Evolutionary conservation across 2,888 invertebrate species (phyloP), one percentile per base, ranked within the genome.

Genomic region (Embidobia sp.): DNA sequence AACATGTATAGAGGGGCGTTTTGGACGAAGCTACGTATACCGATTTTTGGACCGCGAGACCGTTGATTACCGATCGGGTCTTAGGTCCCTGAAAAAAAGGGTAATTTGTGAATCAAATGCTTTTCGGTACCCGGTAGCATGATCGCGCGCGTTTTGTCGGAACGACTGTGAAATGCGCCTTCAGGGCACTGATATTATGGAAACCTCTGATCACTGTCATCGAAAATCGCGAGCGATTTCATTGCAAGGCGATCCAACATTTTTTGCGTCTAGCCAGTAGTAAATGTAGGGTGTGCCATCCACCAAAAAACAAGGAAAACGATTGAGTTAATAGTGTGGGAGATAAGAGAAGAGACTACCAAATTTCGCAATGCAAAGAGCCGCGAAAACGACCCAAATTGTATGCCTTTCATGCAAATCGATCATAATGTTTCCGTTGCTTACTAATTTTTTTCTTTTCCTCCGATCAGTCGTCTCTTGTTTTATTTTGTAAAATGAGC

Each of bases 251-350:
- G 82, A 82, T 84, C 85, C 86, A 84, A 86, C 84, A 86, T 89
- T 89, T 89, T 89, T 88, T 86, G 83, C 85, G 89, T 89, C 89
- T 89, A 89, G 89, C 87, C 88, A 81, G 84, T 85, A 85, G 87
- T 89, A 89, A 89, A 85, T 89, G 86, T 85, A 82, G 89, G 89
- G 83, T 86, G 81, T 77, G 74, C 78, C 77, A 75, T 78, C 46
- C 42, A 37, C 49, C 26, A 57, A 63, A 73, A 59, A 63, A 55
- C 31, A 63, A 69, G 27, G 22, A 46, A 44, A 55, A 67, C 51
- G 27, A 48, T 57, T 63, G 53, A 27, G 44, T 66, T 66, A 69
- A 79, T 74, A 69, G 72, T 72, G 74, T 53, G 77, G 59, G 77
- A 48, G 70, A 66, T 33, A 55, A 72, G 48, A 29, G 49, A 42